phyloP scores from a whole-genome alignment of 1,140 invertebrate genomes.

The Neodiprion pinetum region DNA sequence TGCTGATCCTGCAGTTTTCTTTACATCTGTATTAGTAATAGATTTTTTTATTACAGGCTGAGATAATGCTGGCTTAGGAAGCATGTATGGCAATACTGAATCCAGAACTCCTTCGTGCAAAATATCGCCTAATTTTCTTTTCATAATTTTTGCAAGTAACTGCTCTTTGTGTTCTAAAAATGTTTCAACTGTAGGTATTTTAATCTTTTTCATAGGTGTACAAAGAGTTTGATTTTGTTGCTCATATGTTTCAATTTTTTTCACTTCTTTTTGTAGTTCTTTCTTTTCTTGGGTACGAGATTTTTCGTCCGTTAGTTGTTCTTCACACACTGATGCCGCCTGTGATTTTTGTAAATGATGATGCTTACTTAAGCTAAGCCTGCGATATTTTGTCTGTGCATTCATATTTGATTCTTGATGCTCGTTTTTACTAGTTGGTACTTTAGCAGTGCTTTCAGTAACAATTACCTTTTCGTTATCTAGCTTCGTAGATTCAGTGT shows the following conservation, averaged over 20 bases:
- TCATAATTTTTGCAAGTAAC: constrained; percentile 48
- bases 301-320: constrained; percentile 12
- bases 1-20: constrained; percentile 55
- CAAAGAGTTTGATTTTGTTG: constrained; percentile 12
- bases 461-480: constrained; percentile 1
- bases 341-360: background rate
- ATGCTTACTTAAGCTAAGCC: background rate
- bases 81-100: constrained; percentile 76
- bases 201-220: constrained; percentile 20
- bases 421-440: constrained; percentile 7
- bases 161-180: constrained; percentile 8
- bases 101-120: constrained; percentile 80
- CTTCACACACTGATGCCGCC: background rate
- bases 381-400: background rate
- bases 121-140: constrained; percentile 67
- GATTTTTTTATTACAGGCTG: constrained; percentile 66
- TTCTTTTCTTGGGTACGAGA: constrained; percentile 4
- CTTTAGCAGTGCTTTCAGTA: constrained; percentile 3
- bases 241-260: constrained; percentile 20
- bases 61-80: constrained; percentile 59
- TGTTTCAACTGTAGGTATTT: constrained; percentile 18
- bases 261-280: constrained; percentile 18
- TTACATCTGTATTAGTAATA: constrained; percentile 50
- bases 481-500: background rate
- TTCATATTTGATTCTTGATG: constrained; percentile 15